Percentiles rank a stretch among this genome's conserved stretches.
Evolutionary conservation across 2,888 invertebrate genomes (phyloP).

Genomic region (Copidosoma aretas): DNA sequence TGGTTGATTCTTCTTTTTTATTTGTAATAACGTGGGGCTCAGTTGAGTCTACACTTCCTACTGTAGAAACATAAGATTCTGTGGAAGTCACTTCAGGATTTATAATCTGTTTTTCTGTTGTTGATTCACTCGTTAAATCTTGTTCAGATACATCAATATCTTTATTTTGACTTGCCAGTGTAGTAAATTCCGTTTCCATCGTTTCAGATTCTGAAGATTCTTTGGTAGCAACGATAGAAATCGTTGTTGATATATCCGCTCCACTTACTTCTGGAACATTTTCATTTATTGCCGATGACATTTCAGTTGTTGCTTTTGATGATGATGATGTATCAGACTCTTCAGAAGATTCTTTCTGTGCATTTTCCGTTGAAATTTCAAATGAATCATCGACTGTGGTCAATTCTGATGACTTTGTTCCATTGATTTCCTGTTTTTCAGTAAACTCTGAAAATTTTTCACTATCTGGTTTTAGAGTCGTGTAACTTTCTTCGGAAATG

Average conservation of each 20-base stretch:
- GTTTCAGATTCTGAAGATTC: conserved; percentile 20
- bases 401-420: not conserved
- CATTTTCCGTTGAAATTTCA: conserved; percentile 14
- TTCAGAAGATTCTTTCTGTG: conserved; percentile 7
- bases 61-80: not conserved
- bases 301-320: not conserved
- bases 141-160: conserved; percentile 27
- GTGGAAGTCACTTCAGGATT: not conserved
- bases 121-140: conserved; percentile 6
- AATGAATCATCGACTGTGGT: conserved; percentile 6
- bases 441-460: conserved; percentile 22
- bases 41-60: not conserved
- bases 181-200: not conserved
- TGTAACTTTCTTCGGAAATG: conserved; percentile 36
- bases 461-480: conserved; percentile 12
- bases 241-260: not conserved
- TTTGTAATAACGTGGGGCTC: not conserved
- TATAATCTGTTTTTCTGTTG: conserved; percentile 8
- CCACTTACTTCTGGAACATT: not conserved
- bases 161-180: conserved; percentile 11
- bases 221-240: not conserved
- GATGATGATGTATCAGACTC: conserved; percentile 16
- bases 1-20: not conserved
- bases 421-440: conserved; percentile 16
- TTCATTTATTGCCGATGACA: conserved; percentile 1